phyloP scores from a whole-genome alignment of 1,140 invertebrate species.

The Drosophila bipectinata region DNA sequence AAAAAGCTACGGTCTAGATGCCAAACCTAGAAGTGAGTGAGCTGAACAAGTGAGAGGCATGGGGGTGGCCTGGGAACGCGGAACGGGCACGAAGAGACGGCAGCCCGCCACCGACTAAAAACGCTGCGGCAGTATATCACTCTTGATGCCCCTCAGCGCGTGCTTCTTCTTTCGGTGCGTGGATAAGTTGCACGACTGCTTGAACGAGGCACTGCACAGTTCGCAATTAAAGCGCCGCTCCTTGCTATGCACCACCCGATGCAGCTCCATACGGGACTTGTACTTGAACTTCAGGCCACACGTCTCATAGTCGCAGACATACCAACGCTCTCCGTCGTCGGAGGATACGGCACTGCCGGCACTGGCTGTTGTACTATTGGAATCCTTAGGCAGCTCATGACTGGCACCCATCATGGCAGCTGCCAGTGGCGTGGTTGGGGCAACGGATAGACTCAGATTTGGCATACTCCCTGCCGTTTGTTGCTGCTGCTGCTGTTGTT shows the following conservation, averaged over 20 bases:
- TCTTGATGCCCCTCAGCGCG: slow-evolving; percentile 68
- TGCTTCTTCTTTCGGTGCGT: slow-evolving; percentile 82
- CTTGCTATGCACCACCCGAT: slow-evolving; percentile 80
- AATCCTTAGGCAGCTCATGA: slow-evolving; percentile 70
- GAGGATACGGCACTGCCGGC: slow-evolving; percentile 78
- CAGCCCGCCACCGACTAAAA: slow-evolving; percentile 39
- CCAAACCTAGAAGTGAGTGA: slow-evolving; percentile 6
- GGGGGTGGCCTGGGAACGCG: background rate
- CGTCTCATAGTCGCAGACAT: slow-evolving; percentile 74
- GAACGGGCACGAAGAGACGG: background rate
- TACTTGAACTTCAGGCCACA: slow-evolving; percentile 80
- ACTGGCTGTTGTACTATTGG: slow-evolving; percentile 78
- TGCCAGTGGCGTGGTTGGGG: slow-evolving; percentile 24
- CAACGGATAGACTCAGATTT: slow-evolving; percentile 38
- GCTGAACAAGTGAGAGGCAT: slow-evolving; percentile 11
- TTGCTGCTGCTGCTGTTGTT: slow-evolving; percentile 42
- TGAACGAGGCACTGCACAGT: slow-evolving; percentile 76
- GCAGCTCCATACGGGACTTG: slow-evolving; percentile 78
- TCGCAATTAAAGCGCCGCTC: slow-evolving; percentile 78
- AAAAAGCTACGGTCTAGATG: slow-evolving; percentile 8
- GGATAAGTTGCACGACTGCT: slow-evolving; percentile 79
- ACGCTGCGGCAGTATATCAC: slow-evolving; percentile 65
- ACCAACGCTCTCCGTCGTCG: slow-evolving; percentile 79
- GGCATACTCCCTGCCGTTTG: slow-evolving; percentile 7
- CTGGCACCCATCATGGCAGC: slow-evolving; percentile 44